Percentiles rank a stretch among this genome's conserved stretches.
phyloP scores from a whole-genome alignment of 2,113 vertebrate species.

The Amia ocellicauda region DNA sequence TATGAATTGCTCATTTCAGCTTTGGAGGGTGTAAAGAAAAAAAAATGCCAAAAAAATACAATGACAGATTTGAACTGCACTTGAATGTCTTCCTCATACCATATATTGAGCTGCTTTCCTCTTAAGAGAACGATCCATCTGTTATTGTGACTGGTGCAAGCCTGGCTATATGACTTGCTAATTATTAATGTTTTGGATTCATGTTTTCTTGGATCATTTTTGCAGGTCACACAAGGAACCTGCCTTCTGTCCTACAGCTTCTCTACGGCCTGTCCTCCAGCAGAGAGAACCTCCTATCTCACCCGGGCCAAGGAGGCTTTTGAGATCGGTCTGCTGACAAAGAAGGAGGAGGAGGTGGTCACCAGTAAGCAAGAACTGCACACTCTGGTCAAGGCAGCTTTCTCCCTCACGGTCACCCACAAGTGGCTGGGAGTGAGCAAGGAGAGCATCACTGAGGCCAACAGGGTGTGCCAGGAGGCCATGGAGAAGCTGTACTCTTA shows the following conservation, averaged over 20 bases:
- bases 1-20: too few relatives aligned
- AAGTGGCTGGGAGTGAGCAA: constrained; percentile 60
- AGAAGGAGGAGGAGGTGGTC: constrained; percentile 48
- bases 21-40: too few relatives aligned
- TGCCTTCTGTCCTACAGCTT: constrained; percentile 83
- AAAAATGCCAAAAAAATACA: too few relatives aligned
- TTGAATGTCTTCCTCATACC: too few relatives aligned
- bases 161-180: too few relatives aligned
- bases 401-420: constrained; percentile 70
- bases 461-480: constrained; percentile 64
- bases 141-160: too few relatives aligned
- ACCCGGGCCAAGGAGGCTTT: constrained; percentile 79
- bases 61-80: too few relatives aligned
- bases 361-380: constrained; percentile 87
- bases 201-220: too few relatives aligned
- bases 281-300: constrained; percentile 59
- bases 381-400: constrained; percentile 81
- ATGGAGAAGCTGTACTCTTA: constrained; percentile 67
- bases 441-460: constrained; percentile 15
- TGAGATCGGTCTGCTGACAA: constrained; percentile 80
- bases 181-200: too few relatives aligned
- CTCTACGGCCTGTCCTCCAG: constrained; percentile 65
- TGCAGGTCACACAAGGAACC: constrained; percentile 79
- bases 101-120: too few relatives aligned
- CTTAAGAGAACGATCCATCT: too few relatives aligned